These are phyloP conservation scores for Anthoptus insignis DNA, from an alignment of 2,888 invertebrate species.

Conservation along the genomic window DNA sequence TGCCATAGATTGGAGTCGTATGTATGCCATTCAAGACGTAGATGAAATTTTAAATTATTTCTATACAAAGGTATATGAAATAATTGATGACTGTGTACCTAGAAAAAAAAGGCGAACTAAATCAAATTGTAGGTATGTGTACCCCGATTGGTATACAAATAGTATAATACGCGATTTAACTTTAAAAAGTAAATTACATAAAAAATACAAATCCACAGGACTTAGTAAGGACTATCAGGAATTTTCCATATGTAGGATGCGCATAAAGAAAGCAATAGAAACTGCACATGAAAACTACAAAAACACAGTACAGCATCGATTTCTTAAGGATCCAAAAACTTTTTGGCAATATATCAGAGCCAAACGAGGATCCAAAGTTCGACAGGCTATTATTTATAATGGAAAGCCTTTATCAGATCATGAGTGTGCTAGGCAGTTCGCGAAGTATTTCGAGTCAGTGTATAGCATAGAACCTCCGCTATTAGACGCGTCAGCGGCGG, in stretches of 20 bases:
- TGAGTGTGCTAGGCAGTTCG: conserved; percentile 38
- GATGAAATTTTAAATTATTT: conserved; percentile 28
- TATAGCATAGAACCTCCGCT: conserved; percentile 26
- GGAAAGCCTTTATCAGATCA: conserved; percentile 23
- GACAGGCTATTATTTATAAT: conserved; percentile 14
- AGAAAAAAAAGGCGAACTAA: conserved; percentile 27
- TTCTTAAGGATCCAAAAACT: conserved; percentile 38
- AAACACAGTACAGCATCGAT: conserved; percentile 26
- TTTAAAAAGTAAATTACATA: conserved; percentile 39
- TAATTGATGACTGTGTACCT: conserved; percentile 41
- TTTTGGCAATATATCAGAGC: conserved; percentile 40
- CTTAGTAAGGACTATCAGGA: conserved; percentile 19
- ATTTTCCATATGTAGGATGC: conserved; percentile 30
- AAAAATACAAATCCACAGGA: conserved; percentile 34
- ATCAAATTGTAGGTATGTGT: conserved; percentile 22
- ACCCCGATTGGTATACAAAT: conserved; percentile 47
- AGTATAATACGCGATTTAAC: conserved; percentile 43
- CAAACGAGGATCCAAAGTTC: conserved; percentile 4
- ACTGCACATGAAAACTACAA: conserved; percentile 22
- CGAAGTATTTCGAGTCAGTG: conserved; percentile 37
- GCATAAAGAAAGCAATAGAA: conserved; percentile 26
- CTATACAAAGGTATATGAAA: conserved; percentile 32
- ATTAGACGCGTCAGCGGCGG: too few relatives aligned
- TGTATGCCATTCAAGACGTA: conserved; percentile 4
- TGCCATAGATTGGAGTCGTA: background rate